A percentile compares a stretch with the other conserved stretches of the same genome.
Conservation (phyloP, 2,797 vertebrate species). For the Paedocypris micromegethes region DNA sequence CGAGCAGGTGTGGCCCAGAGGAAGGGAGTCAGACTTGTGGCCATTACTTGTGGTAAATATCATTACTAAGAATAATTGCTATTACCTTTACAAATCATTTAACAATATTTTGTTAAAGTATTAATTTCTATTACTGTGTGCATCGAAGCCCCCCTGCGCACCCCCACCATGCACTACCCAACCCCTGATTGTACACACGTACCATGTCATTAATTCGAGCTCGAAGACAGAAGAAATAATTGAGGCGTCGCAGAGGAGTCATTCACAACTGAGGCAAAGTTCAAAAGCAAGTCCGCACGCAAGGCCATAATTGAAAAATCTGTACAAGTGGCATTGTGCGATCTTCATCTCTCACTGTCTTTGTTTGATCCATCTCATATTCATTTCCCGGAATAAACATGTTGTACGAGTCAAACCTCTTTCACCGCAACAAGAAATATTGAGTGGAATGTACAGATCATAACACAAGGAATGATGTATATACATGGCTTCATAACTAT, state of each 20-base stretch:
- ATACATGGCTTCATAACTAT: no score
- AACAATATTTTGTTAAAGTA: no score
- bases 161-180: slow-evolving; percentile 20
- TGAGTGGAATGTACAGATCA: background rate
- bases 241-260: slow-evolving; percentile 34
- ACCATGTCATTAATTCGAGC: slow-evolving; percentile 43
- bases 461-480: no score
- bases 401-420: background rate
- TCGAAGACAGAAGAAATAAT: slow-evolving; percentile 42
- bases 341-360: slow-evolving; percentile 12
- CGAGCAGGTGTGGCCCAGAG: no score
- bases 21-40: no score
- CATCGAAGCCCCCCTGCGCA: background rate
- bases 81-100: no score
- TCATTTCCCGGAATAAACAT: background rate
- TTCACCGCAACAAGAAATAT: background rate
- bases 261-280: slow-evolving; percentile 44
- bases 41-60: no score
- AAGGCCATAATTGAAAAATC: slow-evolving; percentile 33
- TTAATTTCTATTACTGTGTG: no score
- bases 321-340: slow-evolving; percentile 2
- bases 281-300: slow-evolving; percentile 25
- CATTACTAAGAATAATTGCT: no score
- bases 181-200: slow-evolving; percentile 39
- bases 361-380: background rate